Percentiles rank a stretch among this genome's conserved stretches.
phyloP scores from a whole-genome alignment of 23 tunicate species.

The Trididemnum miniatum region DNA sequence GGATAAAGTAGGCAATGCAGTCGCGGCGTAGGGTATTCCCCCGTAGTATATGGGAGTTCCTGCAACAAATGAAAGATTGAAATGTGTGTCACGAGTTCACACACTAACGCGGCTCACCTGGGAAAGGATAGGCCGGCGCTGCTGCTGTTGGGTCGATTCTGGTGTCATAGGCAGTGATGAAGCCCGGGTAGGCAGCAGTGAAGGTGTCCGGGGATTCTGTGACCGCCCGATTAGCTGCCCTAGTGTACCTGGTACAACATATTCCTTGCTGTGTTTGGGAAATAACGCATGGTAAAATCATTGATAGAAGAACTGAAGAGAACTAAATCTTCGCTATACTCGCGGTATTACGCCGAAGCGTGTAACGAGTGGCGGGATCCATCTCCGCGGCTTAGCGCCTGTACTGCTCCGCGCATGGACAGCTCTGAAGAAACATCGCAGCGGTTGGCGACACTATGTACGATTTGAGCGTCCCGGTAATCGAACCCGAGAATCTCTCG shows the following conservation, averaged over 20 bases:
- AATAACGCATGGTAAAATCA: too few relatives aligned
- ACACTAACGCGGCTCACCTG: conserved; percentile 24
- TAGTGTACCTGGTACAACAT: conserved; percentile 95
- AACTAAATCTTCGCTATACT: too few relatives aligned
- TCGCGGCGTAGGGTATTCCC: conserved; percentile 73
- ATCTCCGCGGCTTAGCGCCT: too few relatives aligned
- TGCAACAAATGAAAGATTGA: background rate
- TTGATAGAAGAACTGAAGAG: too few relatives aligned
- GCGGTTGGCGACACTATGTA: too few relatives aligned
- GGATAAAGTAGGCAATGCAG: conserved; percentile 63
- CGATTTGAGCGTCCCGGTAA: too few relatives aligned
- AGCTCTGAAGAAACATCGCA: background rate
- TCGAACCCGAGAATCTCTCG: background rate
- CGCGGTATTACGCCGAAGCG: too few relatives aligned
- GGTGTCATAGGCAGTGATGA: conserved; percentile 59
- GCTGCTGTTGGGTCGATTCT: conserved; percentile 68
- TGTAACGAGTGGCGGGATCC: too few relatives aligned
- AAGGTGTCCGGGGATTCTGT: conserved; percentile 50
- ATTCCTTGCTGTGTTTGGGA: too few relatives aligned
- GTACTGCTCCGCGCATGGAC: background rate
- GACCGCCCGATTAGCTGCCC: conserved; percentile 78
- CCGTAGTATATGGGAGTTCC: conserved; percentile 81
- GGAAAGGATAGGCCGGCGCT: conserved; percentile 60
- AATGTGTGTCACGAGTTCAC: too few relatives aligned
- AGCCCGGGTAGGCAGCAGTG: conserved; percentile 41